Evolutionary conservation across 2,888 invertebrate species (phyloP).

Genomic region (Thereva unica): DNA sequence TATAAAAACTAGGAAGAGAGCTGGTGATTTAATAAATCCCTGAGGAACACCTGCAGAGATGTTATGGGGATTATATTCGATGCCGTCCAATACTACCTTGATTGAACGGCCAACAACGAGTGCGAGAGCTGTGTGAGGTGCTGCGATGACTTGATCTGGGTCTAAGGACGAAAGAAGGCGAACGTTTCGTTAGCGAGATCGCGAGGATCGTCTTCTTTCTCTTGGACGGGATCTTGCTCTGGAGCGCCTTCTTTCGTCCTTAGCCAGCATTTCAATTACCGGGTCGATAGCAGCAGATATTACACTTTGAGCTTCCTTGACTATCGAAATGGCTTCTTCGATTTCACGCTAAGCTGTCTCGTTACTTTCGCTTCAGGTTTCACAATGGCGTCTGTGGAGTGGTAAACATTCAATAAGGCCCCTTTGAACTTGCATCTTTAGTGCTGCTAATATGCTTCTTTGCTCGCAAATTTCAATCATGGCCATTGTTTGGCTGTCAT

Average conservation of each 20-base stretch:
- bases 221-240: slow-evolving; percentile 57
- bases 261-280: slow-evolving; percentile 82
- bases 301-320: slow-evolving; percentile 93
- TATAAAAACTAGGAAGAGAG: too few relatives aligned
- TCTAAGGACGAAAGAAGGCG: slow-evolving; percentile 62
- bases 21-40: too few relatives aligned
- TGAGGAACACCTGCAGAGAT: too few relatives aligned
- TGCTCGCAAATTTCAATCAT: slow-evolving; percentile 95
- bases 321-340: slow-evolving; percentile 95
- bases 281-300: slow-evolving; percentile 94
- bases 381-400: slow-evolving; percentile 88
- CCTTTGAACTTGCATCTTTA: slow-evolving; percentile 82
- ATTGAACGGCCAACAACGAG: too few relatives aligned
- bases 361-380: slow-evolving; percentile 95
- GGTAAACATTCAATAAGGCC: slow-evolving; percentile 72
- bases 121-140: slow-evolving; percentile 49
- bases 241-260: slow-evolving; percentile 73
- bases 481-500: slow-evolving; percentile 78
- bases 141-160: slow-evolving; percentile 54
- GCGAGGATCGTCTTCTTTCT: slow-evolving; percentile 57
- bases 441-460: slow-evolving; percentile 80
- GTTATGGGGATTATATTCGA: too few relatives aligned
- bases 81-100: too few relatives aligned
- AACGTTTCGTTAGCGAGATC: slow-evolving; percentile 66
- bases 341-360: slow-evolving; percentile 95